These are phyloP conservation scores for Isichthys henryi DNA, from an alignment of 2,113 vertebrate genomes.

Conservation along the genomic window DNA sequence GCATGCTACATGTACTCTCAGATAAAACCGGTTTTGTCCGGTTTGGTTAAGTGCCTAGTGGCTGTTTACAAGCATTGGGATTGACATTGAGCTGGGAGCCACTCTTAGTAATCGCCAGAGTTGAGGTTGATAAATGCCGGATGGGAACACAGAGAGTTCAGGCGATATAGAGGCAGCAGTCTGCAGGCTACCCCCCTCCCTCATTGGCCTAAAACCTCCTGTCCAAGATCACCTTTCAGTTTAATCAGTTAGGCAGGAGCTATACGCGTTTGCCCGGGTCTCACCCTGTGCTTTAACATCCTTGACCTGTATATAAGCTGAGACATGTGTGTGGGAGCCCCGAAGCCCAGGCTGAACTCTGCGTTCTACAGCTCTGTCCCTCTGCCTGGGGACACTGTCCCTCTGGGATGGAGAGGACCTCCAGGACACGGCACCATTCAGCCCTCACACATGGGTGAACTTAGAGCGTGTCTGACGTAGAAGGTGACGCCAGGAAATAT, in stretches of 20 bases:
- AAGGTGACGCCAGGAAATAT: background rate
- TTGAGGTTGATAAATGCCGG: background rate
- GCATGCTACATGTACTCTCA: background rate
- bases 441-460: background rate
- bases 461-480: background rate
- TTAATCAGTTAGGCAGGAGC: background rate
- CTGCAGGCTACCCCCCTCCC: background rate
- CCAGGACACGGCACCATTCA: background rate
- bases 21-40: background rate
- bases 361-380: background rate
- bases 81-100: background rate
- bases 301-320: background rate
- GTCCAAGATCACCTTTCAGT: background rate
- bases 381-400: background rate
- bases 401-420: background rate
- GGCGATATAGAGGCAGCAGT: background rate
- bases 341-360: background rate
- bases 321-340: background rate
- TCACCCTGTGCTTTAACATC: background rate
- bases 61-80: background rate
- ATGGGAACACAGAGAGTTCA: background rate
- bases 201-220: background rate
- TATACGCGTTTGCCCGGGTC: background rate
- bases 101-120: background rate
- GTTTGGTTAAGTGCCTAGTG: background rate